A percentile compares a stretch with the other conserved stretches of the same genome.
Evolutionary conservation across 2,113 vertebrate genomes (phyloP).

Genomic region (Melanerpes aurifrons): DNA sequence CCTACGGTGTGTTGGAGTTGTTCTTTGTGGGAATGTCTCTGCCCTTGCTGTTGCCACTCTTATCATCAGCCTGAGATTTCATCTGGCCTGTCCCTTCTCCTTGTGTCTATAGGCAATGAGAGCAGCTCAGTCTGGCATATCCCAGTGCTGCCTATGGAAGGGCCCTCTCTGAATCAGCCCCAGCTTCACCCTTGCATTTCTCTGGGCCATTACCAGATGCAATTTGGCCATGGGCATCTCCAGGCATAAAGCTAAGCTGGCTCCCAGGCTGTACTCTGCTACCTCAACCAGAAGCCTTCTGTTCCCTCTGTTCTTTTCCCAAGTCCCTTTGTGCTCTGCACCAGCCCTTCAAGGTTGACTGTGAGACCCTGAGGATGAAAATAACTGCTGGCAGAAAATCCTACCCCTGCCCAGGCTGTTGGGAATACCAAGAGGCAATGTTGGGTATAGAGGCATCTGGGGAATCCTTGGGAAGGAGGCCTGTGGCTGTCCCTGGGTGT

Average conservation of each 20-base stretch:
- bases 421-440: neutral
- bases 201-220: neutral
- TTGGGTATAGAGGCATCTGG: neutral
- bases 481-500: neutral
- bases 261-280: neutral
- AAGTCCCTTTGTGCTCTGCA: neutral
- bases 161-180: neutral
- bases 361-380: neutral
- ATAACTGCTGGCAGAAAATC: neutral
- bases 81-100: neutral
- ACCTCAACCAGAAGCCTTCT: neutral
- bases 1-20: neutral
- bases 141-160: rapidly evolving
- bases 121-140: neutral
- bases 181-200: neutral
- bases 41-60: neutral
- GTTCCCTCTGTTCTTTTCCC: neutral
- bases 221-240: neutral
- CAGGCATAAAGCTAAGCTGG: neutral
- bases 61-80: neutral
- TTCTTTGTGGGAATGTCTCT: conserved; percentile 1
- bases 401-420: neutral
- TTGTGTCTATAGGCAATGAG: neutral
- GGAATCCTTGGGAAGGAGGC: neutral
- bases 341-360: neutral